Percentiles rank a stretch among this genome's conserved stretches.
These are phyloP conservation scores for Orientallactaga bullata DNA, from an alignment of 2,113 vertebrate species.

Conservation along the genomic window DNA sequence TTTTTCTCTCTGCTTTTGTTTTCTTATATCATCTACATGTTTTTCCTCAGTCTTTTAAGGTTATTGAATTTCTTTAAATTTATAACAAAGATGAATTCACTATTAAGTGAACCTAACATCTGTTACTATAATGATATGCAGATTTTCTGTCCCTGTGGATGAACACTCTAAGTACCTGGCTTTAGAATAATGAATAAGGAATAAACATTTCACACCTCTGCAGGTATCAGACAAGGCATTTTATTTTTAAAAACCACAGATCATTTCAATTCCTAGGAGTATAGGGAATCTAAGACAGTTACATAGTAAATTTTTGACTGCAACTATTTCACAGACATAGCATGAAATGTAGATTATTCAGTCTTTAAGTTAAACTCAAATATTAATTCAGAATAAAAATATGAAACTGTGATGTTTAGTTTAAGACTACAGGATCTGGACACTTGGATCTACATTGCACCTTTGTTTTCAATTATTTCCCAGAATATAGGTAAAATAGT, in stretches of 20 bases:
- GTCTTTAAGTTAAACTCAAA: conserved; percentile 19
- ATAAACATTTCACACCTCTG: not conserved
- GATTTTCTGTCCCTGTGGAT: not conserved
- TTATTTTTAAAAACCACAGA: conserved; percentile 5
- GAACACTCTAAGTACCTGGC: not conserved
- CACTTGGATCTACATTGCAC: not conserved
- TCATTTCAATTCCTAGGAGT: not conserved
- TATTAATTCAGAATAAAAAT: not conserved
- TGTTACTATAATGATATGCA: not conserved
- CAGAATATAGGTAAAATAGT: not conserved
- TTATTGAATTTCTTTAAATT: not conserved
- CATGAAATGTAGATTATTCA: not conserved
- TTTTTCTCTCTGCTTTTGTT: not conserved
- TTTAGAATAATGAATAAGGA: not conserved
- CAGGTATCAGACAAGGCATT: not conserved
- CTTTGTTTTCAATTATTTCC: not conserved
- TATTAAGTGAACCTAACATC: not conserved
- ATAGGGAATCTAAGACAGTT: not conserved
- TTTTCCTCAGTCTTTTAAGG: not conserved
- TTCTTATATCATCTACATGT: not conserved
- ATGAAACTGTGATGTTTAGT: not conserved
- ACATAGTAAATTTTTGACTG: not conserved
- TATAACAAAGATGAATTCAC: not conserved
- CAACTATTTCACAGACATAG: not conserved
- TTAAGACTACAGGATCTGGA: not conserved